Evolutionary conservation across 2,113 vertebrate species (phyloP).

Genomic region (Solea senegalensis): DNA sequence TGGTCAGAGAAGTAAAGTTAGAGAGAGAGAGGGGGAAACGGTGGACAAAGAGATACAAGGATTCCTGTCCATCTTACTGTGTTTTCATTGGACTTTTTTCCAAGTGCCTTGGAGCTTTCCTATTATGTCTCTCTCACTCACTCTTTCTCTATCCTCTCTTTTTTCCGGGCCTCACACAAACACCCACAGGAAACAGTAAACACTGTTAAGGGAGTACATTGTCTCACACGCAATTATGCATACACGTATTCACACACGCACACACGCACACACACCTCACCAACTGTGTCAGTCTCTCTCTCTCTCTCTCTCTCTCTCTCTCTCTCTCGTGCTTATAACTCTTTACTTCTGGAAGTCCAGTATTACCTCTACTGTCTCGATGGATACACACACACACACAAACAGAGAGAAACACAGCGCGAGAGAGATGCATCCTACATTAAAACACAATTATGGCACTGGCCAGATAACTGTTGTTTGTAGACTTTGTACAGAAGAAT

Average conservation of each 20-base stretch:
- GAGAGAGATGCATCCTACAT: conserved; percentile 20
- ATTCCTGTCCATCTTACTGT: conserved; percentile 61
- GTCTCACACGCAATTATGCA: no score
- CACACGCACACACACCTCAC: no score
- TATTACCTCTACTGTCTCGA: conserved; percentile 86
- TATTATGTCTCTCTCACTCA: conserved; percentile 23
- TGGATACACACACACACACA: conserved; percentile 56
- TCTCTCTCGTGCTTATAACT: conserved; percentile 49
- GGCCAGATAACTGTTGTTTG: conserved; percentile 93
- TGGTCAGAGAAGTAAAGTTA: conserved; percentile 18
- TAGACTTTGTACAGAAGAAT: conserved; percentile 98
- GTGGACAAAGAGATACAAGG: conserved; percentile 40
- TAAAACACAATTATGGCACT: conserved; percentile 76
- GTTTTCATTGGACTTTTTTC: conserved; percentile 82
- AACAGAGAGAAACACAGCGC: conserved; percentile 49
- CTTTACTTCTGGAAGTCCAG: conserved; percentile 82
- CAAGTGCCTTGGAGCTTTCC: conserved; percentile 94
- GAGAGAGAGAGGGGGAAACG: conserved; percentile 22
- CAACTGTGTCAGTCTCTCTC: conserved; percentile 50
- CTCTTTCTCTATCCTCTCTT: conserved; percentile 17
- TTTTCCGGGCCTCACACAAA: conserved; percentile 16
- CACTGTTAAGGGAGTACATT: no score
- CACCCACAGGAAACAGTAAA: conserved; percentile 1
- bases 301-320: conserved; percentile 57
- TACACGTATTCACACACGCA: no score